Conservation (phyloP, 1,140 invertebrate genomes). For the Eriosoma lanigerum region DNA sequence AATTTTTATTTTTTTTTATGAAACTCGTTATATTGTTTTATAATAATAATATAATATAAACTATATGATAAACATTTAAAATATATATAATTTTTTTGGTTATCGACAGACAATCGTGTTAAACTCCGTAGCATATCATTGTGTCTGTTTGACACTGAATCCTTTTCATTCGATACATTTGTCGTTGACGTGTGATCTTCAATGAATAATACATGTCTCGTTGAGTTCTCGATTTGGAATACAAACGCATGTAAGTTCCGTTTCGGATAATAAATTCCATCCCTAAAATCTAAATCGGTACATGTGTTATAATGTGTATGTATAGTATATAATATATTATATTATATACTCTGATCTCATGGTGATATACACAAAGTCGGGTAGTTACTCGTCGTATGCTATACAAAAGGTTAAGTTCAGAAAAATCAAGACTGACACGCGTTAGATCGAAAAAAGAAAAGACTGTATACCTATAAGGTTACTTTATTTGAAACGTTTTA, state of each 20-base stretch:
- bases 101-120: not conserved
- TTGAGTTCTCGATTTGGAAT: conserved; percentile 35
- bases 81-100: not conserved
- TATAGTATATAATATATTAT: not conserved
- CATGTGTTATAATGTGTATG: conserved; percentile 19
- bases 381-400: not conserved
- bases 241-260: conserved; percentile 37
- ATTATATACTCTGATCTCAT: not conserved
- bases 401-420: conserved; percentile 37
- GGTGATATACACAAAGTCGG: too few relatives aligned
- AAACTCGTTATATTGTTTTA: too few relatives aligned
- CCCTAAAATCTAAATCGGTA: conserved; percentile 38
- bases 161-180: not conserved
- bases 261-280: conserved; percentile 43
- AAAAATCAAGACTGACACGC: conserved; percentile 36
- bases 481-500: conserved; percentile 28
- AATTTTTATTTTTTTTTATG: too few relatives aligned
- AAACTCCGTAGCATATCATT: not conserved
- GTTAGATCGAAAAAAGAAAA: conserved; percentile 35
- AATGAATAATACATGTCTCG: conserved; percentile 24
- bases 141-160: conserved; percentile 3
- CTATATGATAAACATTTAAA: too few relatives aligned
- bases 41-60: too few relatives aligned
- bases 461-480: conserved; percentile 20
- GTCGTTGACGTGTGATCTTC: conserved; percentile 41